Base-by-base conservation (phyloP, 2,888 invertebrate species). In the Smittia aterrima region DNA sequence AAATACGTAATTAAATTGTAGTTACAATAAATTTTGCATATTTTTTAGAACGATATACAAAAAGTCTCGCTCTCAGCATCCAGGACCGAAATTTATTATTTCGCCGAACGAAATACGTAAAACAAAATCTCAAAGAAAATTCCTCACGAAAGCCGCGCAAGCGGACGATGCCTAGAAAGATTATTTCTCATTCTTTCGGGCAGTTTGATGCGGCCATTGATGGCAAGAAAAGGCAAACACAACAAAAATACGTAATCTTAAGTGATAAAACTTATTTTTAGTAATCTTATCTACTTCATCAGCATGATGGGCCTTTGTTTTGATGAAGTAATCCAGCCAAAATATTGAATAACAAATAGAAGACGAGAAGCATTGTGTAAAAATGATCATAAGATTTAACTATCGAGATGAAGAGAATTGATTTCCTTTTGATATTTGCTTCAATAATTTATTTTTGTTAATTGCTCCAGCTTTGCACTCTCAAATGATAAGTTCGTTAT, bases 321-420 rank as follows among this genome's bases (percentile, higher is more conserved):
- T 66, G 66, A 32, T 66, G 66, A 66, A 66, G 66, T 38, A 66
- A 66, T 66, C 66, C 66, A 66, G 66, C 66, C 66, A 66, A 66
- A 66, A 66, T 38, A 66, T 38, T 3, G 38, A 66, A 7, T 66
- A 32, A 38, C 13, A 66, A 25, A 24, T 64, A 64, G 25, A 25
- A 7, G 16, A 7, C 2, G n/a, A 47, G 3, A n/a, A 47, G 38
- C 38, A 38, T 38, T 47, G 47, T 47, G 47, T n/a, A 9, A n/a
- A 25, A n/a, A 64, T n/a, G n/a, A n/a, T n/a, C n/a, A n/a, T n/a
- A n/a, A n/a, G n/a, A n/a, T n/a, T n/a, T n/a, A n/a, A n/a, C n/a
- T n/a, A n/a, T n/a, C n/a, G n/a, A n/a, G n/a, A n/a, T n/a, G n/a
- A n/a, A n/a, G n/a, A n/a, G n/a, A n/a, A n/a, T n/a, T n/a, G n/a